Evolutionary conservation across 2,797 vertebrate genomes (phyloP).

Genomic region (Diplodus puntazzo): DNA sequence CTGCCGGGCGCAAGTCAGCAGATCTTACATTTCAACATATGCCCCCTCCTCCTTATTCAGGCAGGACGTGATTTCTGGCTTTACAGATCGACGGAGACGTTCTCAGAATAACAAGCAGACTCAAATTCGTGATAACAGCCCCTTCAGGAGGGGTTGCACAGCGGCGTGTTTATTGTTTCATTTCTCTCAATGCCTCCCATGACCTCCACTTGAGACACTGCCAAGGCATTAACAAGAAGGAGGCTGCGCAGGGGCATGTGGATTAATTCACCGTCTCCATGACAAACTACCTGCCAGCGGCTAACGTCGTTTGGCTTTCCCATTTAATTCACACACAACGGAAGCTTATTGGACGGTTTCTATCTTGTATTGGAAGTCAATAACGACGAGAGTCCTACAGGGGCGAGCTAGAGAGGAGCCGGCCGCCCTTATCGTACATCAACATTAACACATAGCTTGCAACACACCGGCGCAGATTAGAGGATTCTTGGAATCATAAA

Average conservation of each 20-base stretch:
- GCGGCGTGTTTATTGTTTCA: slow-evolving; percentile 56
- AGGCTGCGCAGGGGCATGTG: slow-evolving; percentile 6
- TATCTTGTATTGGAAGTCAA: slow-evolving; percentile 38
- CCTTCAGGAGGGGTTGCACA: slow-evolving; percentile 32
- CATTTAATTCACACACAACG: slow-evolving; percentile 55
- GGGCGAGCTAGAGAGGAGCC: slow-evolving; percentile 12
- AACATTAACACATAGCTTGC: slow-evolving; percentile 30
- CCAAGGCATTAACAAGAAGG: slow-evolving; percentile 48
- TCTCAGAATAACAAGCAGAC: slow-evolving; percentile 46
- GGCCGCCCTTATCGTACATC: slow-evolving; percentile 12
- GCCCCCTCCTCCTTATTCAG: slow-evolving; percentile 26
- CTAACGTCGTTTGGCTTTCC: slow-evolving; percentile 52
- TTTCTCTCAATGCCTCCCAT: slow-evolving; percentile 48
- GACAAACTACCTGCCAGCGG: slow-evolving; percentile 63
- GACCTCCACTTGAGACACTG: slow-evolving; percentile 46
- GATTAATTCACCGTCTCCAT: slow-evolving; percentile 58
- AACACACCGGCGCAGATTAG: slow-evolving; percentile 18
- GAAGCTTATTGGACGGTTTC: slow-evolving; percentile 44
- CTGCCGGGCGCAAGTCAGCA: slow-evolving; percentile 77
- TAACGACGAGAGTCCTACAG: slow-evolving; percentile 36
- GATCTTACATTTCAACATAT: slow-evolving; percentile 66
- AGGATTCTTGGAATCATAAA: neutral
- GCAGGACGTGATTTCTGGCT: slow-evolving; percentile 35
- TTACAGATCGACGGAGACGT: slow-evolving; percentile 22
- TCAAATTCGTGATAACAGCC: slow-evolving; percentile 36